Evolutionary conservation across 2,113 vertebrate species (phyloP).

Genomic region (Chascanopsetta lugubris): DNA sequence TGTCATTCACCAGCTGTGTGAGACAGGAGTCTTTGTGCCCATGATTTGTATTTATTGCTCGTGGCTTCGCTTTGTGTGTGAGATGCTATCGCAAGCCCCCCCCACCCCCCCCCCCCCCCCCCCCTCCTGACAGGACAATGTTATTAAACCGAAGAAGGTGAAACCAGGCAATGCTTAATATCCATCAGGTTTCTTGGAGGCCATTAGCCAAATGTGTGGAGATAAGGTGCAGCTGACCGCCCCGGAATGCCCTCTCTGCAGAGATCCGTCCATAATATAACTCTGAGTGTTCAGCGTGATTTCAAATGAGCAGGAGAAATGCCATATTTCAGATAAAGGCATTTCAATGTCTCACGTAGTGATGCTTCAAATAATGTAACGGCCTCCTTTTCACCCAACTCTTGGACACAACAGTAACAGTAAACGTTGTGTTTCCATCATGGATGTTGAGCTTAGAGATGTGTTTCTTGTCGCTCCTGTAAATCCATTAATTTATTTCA

Average conservation of each 20-base stretch:
- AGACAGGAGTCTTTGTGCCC: conserved; percentile 20
- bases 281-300: neutral
- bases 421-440: no score
- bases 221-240: conserved; percentile 21
- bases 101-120: neutral
- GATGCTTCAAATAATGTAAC: neutral
- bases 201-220: conserved; percentile 44
- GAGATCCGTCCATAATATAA: neutral
- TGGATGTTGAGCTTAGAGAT: no score
- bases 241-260: conserved; percentile 1
- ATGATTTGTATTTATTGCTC: conserved; percentile 26
- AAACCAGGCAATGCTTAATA: conserved; percentile 60
- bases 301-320: neutral
- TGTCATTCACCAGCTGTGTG: conserved; percentile 5
- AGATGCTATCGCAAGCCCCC: conserved; percentile 52
- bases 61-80: neutral
- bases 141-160: conserved; percentile 55
- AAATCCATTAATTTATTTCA: no score
- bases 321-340: neutral
- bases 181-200: conserved; percentile 40
- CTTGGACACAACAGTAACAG: no score
- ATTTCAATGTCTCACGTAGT: neutral
- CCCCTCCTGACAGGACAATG: no score
- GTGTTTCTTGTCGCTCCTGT: no score
- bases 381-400: neutral